Conservation (phyloP, 2,113 vertebrate species). For the Riparia riparia region DNA sequence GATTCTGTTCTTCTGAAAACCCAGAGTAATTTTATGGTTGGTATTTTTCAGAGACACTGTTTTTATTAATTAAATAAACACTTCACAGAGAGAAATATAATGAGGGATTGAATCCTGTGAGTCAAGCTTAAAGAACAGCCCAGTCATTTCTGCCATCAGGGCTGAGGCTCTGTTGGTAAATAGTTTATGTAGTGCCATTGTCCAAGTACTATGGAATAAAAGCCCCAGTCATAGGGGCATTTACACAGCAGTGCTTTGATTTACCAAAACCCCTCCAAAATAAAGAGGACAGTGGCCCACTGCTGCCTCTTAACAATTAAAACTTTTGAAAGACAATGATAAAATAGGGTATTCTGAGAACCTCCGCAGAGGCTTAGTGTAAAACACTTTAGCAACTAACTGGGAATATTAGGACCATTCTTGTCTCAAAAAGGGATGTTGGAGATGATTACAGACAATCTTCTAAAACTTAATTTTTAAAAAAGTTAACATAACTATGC, state of each 20-base stretch:
- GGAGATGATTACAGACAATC: neutral
- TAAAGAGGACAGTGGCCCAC: neutral
- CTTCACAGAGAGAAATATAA: neutral
- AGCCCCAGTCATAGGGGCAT: neutral
- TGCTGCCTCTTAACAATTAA: neutral
- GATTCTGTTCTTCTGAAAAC: neutral
- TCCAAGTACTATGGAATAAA: neutral
- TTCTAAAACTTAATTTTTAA: neutral
- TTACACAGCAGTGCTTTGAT: neutral
- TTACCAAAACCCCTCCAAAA: neutral
- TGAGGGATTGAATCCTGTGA: neutral
- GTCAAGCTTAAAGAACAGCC: neutral
- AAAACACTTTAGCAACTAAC: neutral
- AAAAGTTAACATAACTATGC: neutral
- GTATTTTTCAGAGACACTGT: neutral
- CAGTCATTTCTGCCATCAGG: neutral
- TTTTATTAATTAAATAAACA: slow-evolving; percentile 28
- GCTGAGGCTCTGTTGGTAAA: neutral
- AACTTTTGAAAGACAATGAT: neutral
- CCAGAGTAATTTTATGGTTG: neutral
- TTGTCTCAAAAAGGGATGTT: neutral
- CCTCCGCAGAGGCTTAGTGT: neutral
- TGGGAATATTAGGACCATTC: neutral
- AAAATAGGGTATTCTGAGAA: neutral
- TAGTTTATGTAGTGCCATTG: neutral